Evolutionary conservation across 2,113 vertebrate genomes (phyloP), one percentile per base, ranked within the genome.

Genomic region (Nothoprocta pentlandii): DNA sequence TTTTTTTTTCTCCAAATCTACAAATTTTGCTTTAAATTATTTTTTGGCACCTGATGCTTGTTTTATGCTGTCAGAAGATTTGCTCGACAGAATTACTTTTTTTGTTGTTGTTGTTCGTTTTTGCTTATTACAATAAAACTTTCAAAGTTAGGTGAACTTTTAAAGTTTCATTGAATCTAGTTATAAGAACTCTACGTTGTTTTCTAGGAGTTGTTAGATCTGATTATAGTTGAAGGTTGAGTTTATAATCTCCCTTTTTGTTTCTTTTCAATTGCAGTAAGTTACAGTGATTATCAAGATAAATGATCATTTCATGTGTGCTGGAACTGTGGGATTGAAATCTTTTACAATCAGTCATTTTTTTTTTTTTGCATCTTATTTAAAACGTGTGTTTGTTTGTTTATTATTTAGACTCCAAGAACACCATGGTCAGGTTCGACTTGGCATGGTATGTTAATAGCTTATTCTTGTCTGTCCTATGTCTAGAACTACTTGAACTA

Each of bases 371-470:
- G 4, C 56, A 62, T 87, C 89, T 76, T 25, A 94, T n/a, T 94
- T 87, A 96, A 95, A 80, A 86, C 2, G 15, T 92, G 47, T 22
- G 20, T 93, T 20, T 90, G 8, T 96, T 17, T 89, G 96, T 97
- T 88, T 46, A 46, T 46, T 49, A 49, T 58, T 62, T 81, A 99
- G 99, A 96, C 97, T 99, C 62, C 98, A 97, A 89, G 98, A 99
- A 74, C 98, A 98, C 89, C 98, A 99, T 98, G 99, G 99, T 92
- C 99, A 99, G 97, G 99, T 99, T 80, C 98, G 98, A 44, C 98
- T 99, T 85, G 99, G 99, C 92, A 99, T 99, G 99, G 99, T 99
- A 98, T 95, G 98, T 97, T 85, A 42, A 19, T 49, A 2, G 76
- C 68, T 74, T 73, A 71, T 8, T 1, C 2, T 92, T 90, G 73